Evolutionary conservation across 1,140 invertebrate species (phyloP), one percentile per base, ranked within the genome.

Genomic region (Hycleus cichorii): DNA sequence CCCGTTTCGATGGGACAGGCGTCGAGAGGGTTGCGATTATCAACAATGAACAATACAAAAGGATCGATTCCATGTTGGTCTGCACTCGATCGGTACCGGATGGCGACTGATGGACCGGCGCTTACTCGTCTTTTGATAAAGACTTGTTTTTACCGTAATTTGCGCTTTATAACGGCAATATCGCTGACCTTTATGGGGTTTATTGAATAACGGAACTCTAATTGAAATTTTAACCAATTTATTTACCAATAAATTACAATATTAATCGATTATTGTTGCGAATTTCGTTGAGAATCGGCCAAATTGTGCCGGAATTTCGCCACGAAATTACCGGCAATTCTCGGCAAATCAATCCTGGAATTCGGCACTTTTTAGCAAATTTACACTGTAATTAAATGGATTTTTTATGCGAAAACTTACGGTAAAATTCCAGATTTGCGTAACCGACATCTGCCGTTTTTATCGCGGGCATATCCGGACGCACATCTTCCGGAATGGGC

Each of bases 401-500:
- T 49, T 27, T 53, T 12, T 18, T 18, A 18, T 7, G 32, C 2
- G 4, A 1, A 4, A 32, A 32, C 32, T 32, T 32, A 32, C 32
- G 32, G 32, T 18, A 18, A 1, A 2, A 32, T 32, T 47, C 52
- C 57, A 6, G 70, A 69, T 49, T 59, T 59, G 46, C 70, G 67
- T 5, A 70, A 51, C 60, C 65, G 60, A 55, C 72, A 73, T 44
- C 68, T 64, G 38, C 72, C 72, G 43, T 53, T 62, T 60, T 73
- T 73, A 55, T 73, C 72, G 45, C 64, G 70, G 0, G 63, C 40
- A 49, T 56, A 72, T 3, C 72, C 72, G n/a, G 58, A 60, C 1
- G 62, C 50, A 50, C 72, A 73, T 47, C 53, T 58, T 32, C 61
- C 54, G 44, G 65, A 66, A 10, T 60, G 58, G 4, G 60, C 4